Conservation (phyloP, 2,113 vertebrate species). For the Gambusia affinis region DNA sequence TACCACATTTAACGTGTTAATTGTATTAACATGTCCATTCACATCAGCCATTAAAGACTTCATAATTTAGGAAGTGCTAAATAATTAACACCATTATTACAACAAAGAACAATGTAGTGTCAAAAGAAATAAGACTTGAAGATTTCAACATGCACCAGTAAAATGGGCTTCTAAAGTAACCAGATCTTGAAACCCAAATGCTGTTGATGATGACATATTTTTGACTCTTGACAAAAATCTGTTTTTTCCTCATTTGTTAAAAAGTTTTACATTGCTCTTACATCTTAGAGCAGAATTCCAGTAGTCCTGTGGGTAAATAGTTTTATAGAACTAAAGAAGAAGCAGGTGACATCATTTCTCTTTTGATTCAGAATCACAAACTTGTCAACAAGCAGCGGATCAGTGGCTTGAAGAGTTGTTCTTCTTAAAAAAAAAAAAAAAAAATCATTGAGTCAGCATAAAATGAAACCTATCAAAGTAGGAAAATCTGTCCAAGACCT, state of each 20-base stretch:
- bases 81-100: neutral
- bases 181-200: neutral
- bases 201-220: neutral
- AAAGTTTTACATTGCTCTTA: neutral
- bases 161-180: neutral
- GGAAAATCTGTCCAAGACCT: neutral
- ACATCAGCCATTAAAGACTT: neutral
- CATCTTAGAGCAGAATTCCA: neutral
- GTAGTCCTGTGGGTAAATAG: neutral
- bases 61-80: neutral
- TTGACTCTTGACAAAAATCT: neutral
- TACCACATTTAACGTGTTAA: neutral
- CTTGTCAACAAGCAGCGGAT: neutral
- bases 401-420: neutral
- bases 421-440: neutral
- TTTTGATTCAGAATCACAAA: neutral
- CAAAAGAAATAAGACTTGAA: neutral
- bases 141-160: neutral
- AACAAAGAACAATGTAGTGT: neutral
- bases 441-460: neutral
- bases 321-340: neutral
- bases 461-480: neutral
- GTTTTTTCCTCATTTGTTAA: neutral
- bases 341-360: neutral
- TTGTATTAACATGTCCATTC: neutral